A percentile compares a stretch with the other conserved stretches of the same genome.
Conservation (phyloP, 30 jellyfish, hydroid and myxozoan species). For the Pseudorhiza aurosa region DNA sequence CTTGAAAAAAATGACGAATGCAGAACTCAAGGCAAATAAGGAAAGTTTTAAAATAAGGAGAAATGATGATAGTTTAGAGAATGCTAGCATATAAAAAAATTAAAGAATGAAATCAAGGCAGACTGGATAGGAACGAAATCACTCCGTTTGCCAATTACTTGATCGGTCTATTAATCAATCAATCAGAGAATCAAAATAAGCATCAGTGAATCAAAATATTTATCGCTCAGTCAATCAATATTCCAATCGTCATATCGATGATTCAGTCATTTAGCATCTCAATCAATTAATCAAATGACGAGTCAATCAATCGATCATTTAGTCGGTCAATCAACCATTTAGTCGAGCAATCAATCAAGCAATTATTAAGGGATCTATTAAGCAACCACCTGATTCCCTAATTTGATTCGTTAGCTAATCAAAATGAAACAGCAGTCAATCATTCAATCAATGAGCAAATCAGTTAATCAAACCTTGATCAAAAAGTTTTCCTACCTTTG, state of each 20-base stretch:
- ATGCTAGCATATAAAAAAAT: background rate
- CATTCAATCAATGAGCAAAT: background rate
- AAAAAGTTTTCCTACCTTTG: constrained; percentile 52
- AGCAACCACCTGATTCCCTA: background rate
- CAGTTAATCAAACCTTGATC: background rate
- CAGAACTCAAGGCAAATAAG: too few species aligned
- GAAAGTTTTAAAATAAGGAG: too few species aligned
- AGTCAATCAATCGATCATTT: background rate
- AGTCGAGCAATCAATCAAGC: background rate
- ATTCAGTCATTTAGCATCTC: too few species aligned
- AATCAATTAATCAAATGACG: too few species aligned
- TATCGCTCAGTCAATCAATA: too few species aligned
- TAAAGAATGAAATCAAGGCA: background rate
- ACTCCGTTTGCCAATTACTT: background rate
- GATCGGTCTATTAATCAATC: background rate
- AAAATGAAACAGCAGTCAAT: background rate
- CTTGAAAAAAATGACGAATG: background rate
- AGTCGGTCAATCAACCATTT: background rate
- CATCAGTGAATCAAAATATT: too few species aligned
- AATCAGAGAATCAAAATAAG: background rate
- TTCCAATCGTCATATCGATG: too few species aligned
- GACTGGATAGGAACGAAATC: background rate
- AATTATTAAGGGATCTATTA: background rate
- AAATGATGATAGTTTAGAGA: background rate
- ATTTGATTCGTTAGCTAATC: background rate